Percentiles rank a stretch among this genome's conserved stretches.
These are phyloP conservation scores for Elephas maximus DNA, from an alignment of 2,113 vertebrate genomes.

Conservation along the genomic window DNA sequence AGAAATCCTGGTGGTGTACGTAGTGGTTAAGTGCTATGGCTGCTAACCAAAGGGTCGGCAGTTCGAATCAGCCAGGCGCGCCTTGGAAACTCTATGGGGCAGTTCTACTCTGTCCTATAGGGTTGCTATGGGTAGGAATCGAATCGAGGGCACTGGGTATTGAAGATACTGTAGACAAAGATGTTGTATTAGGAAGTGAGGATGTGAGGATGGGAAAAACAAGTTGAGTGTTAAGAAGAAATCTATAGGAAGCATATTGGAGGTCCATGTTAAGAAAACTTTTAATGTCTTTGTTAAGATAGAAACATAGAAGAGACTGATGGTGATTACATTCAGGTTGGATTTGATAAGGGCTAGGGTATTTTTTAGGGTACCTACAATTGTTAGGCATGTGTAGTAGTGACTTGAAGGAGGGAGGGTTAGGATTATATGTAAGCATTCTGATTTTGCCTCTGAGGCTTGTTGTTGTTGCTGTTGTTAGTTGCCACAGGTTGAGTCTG, in stretches of 20 bases:
- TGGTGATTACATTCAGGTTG: background rate
- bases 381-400: background rate
- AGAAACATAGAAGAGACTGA: background rate
- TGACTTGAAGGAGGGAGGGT: background rate
- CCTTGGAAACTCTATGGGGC: too few species aligned
- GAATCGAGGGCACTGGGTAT: background rate
- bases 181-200: slow-evolving; percentile 11
- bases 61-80: too few species aligned
- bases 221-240: background rate
- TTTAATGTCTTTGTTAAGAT: background rate
- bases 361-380: background rate
- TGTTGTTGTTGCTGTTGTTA: background rate
- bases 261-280: background rate
- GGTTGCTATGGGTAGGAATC: too few species aligned
- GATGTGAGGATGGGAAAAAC: background rate
- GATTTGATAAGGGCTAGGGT: background rate
- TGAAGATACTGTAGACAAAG: background rate
- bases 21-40: too few species aligned
- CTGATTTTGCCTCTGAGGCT: background rate
- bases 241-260: background rate
- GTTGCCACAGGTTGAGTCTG: background rate
- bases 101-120: too few species aligned
- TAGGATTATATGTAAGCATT: background rate
- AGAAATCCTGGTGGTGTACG: background rate
- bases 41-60: too few species aligned